Evolutionary conservation across 2,888 invertebrate species (phyloP), one percentile per base, ranked within the genome.

Genomic region (Meteorus cinctellus): DNA sequence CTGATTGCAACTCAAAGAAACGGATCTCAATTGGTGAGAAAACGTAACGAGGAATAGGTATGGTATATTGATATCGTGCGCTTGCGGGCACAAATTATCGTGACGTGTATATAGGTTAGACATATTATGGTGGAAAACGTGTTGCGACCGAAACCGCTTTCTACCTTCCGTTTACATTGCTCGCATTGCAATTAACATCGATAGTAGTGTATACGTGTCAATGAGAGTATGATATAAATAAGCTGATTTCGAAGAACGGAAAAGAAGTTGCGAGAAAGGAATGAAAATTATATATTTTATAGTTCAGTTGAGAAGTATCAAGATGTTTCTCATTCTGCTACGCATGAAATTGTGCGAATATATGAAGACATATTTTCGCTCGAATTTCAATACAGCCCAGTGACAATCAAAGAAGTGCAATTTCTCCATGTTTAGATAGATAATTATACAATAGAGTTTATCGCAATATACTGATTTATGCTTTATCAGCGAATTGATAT

Each of bases 241-340:
- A 31, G 34, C 31, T 31, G 63, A 34, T 29, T n/a, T 34, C n/a
- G 5, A 60, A 60, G 59, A 60, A 60, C n/a, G 27, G 48, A 14
- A 65, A 69, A n/a, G 65, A 70, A 75, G 71, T 48, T 65, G 12
- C 41, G 8, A 10, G 41, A 80, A 2, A 80, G 79, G 0, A 86
- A 84, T 31, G 79, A 82, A 62, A 87, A 86, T 67, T 36, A 78
- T 59, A 41, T 8, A 51, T 31, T 8, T n/a, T 68, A 45, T 41
- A 31, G 31, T 14, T 68, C 41, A 27, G 68, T 29, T 62, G 62
- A 62, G 27, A 29, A 27, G 6, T 62, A 29, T 66, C 12, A 41
- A 12, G 41, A 41, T 41, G 8, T 41, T 41, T 41, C 12, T 41
- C 41, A 41, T 41, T 10, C 12, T 41, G 41, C 41, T 12, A 41